These are phyloP conservation scores for Anguilla pacifica DNA, from an alignment of 2,797 vertebrate species.

Conservation along the genomic window DNA sequence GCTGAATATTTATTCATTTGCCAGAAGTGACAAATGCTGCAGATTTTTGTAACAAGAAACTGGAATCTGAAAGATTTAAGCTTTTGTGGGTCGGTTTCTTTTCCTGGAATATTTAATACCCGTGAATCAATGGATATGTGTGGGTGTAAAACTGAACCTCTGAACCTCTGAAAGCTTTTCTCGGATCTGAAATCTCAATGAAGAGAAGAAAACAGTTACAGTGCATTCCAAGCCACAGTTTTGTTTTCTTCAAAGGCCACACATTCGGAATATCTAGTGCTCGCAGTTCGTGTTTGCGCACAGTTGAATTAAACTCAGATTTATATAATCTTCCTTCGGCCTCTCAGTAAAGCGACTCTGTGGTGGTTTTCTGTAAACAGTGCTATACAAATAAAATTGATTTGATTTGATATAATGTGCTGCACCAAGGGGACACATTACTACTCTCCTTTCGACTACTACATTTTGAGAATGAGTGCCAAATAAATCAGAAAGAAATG, in stretches of 20 bases:
- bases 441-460: background rate
- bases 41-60: background rate
- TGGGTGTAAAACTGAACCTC: background rate
- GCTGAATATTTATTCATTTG: background rate
- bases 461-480: background rate
- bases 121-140: background rate
- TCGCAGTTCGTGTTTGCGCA: background rate
- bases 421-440: background rate
- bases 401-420: background rate
- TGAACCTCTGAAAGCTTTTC: background rate
- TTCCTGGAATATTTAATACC: background rate
- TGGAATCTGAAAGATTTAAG: background rate
- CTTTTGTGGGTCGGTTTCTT: background rate
- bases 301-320: background rate
- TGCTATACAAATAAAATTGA: too few species aligned
- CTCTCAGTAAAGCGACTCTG: too few species aligned
- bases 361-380: too few species aligned
- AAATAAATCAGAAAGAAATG: background rate
- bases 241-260: background rate
- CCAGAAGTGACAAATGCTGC: background rate
- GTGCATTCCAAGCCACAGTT: background rate
- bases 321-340: background rate
- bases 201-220: background rate
- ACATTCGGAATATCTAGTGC: background rate
- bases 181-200: background rate